These are phyloP conservation scores for Selene dorsalis DNA, from an alignment of 2,797 vertebrate genomes.

Conservation along the genomic window DNA sequence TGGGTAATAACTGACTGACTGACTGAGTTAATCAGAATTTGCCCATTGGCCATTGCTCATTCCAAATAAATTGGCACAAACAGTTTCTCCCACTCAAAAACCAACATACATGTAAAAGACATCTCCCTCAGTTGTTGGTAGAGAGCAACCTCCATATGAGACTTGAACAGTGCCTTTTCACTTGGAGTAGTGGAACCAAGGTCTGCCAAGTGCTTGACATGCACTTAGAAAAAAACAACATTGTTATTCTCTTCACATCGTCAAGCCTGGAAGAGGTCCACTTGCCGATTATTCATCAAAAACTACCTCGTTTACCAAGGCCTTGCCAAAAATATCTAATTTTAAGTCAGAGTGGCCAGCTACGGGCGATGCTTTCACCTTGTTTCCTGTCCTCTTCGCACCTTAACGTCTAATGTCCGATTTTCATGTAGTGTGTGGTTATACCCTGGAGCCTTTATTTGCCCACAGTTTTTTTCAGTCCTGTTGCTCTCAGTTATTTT, in stretches of 20 bases:
- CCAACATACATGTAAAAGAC: too few species aligned
- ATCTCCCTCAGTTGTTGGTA: too few species aligned
- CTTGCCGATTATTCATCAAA: constrained; percentile 56
- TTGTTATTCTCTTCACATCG: constrained; percentile 68
- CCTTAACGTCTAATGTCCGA: neutral
- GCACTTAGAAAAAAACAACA: constrained; percentile 71
- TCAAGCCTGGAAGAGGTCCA: constrained; percentile 57
- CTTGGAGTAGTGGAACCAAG: constrained; percentile 63
- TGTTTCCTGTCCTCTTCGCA: too few species aligned
- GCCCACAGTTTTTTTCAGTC: too few species aligned
- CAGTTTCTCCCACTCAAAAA: too few species aligned
- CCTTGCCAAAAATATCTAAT: constrained; percentile 10
- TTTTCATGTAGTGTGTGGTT: neutral
- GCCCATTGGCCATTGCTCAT: too few species aligned
- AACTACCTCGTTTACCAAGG: constrained; percentile 11
- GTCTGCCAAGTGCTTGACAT: constrained; percentile 60
- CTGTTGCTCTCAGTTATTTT: too few species aligned
- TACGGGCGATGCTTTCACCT: neutral
- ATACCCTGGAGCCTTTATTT: neutral
- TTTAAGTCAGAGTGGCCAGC: neutral
- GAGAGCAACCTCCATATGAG: neutral
- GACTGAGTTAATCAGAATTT: too few species aligned
- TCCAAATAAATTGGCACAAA: too few species aligned
- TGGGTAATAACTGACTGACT: too few species aligned
- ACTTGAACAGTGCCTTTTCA: constrained; percentile 39